phyloP scores from a whole-genome alignment of 2,888 invertebrate species.

The Leuctra nigra region DNA sequence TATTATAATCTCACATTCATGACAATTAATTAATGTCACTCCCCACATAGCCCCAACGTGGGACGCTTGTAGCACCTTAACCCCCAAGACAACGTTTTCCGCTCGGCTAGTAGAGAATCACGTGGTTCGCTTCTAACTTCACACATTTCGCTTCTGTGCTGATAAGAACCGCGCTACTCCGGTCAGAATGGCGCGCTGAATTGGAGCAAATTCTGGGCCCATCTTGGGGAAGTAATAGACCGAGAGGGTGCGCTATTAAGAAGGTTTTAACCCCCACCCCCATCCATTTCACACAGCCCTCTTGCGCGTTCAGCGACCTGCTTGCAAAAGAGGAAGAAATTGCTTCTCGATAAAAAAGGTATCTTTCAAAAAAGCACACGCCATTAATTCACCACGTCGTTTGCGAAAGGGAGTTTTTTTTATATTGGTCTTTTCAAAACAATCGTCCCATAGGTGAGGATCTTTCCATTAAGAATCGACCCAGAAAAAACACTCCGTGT shows the following conservation, averaged over 20 bases:
- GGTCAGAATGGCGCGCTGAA: slow-evolving; percentile 19
- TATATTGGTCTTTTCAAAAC: not conserved
- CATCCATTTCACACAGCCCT: not conserved
- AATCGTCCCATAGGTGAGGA: not conserved
- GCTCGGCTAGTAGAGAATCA: slow-evolving; percentile 1
- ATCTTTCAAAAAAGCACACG: slow-evolving; percentile 8
- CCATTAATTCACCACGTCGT: slow-evolving; percentile 12
- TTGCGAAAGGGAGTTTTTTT: not conserved
- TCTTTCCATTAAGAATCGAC: not conserved
- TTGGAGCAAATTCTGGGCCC: slow-evolving; percentile 29
- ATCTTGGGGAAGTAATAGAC: slow-evolving; percentile 25
- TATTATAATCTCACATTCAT: too few species aligned
- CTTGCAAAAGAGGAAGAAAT: slow-evolving; percentile 21
- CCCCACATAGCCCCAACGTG: too few species aligned
- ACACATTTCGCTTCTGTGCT: too few species aligned
- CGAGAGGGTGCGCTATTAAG: slow-evolving; percentile 13
- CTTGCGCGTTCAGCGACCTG: slow-evolving; percentile 13
- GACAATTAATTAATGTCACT: too few species aligned
- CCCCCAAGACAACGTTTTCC: slow-evolving; percentile 3
- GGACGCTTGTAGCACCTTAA: too few species aligned
- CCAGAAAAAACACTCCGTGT: too few species aligned
- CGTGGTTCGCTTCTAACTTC: too few species aligned
- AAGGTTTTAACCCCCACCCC: slow-evolving; percentile 2
- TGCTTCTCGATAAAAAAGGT: slow-evolving; percentile 24
- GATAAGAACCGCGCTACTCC: not conserved